A percentile compares a stretch with the other conserved stretches of the same genome.
Conservation (phyloP, 2,888 invertebrate genomes). For the Melieria picta region DNA sequence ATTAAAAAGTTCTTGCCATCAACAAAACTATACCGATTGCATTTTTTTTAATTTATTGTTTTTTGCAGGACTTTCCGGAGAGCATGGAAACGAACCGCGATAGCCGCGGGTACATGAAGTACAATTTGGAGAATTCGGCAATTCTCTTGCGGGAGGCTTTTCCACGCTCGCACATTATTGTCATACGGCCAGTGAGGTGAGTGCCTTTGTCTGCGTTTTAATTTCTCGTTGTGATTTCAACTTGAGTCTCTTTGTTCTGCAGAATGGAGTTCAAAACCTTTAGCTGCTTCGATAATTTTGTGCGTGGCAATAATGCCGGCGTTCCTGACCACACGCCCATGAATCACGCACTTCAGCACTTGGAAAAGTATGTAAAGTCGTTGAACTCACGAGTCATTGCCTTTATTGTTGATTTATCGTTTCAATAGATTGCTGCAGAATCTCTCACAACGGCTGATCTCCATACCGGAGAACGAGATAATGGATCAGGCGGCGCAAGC, state of each 20-base stretch:
- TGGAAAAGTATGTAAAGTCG: slow-evolving; percentile 69
- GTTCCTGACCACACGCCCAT: slow-evolving; percentile 81
- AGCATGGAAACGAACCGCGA: slow-evolving; percentile 82
- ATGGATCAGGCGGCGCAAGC: slow-evolving; percentile 66
- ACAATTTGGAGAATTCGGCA: slow-evolving; percentile 85
- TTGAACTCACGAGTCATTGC: no score
- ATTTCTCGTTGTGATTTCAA: no score
- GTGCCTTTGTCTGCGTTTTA: background rate
- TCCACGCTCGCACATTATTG: slow-evolving; percentile 76
- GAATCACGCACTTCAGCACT: slow-evolving; percentile 77
- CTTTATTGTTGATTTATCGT: background rate
- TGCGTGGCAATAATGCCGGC: slow-evolving; percentile 82
- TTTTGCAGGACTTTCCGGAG: slow-evolving; percentile 80
- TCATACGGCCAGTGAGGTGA: slow-evolving; percentile 80
- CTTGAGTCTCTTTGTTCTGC: slow-evolving; percentile 43
- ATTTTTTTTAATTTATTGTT: slow-evolving; percentile 7
- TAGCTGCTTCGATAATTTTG: slow-evolving; percentile 90
- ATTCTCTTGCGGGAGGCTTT: slow-evolving; percentile 75
- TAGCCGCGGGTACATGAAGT: slow-evolving; percentile 78
- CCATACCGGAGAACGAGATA: slow-evolving; percentile 70
- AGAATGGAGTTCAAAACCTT: slow-evolving; percentile 86
- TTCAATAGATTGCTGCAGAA: slow-evolving; percentile 69
- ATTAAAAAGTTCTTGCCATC: background rate
- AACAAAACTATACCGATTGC: background rate
- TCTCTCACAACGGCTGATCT: slow-evolving; percentile 69